These are phyloP conservation scores for Arbacia lixula DNA, from an alignment of 53 echinoderm and acorn worm species.

Conservation along the genomic window DNA sequence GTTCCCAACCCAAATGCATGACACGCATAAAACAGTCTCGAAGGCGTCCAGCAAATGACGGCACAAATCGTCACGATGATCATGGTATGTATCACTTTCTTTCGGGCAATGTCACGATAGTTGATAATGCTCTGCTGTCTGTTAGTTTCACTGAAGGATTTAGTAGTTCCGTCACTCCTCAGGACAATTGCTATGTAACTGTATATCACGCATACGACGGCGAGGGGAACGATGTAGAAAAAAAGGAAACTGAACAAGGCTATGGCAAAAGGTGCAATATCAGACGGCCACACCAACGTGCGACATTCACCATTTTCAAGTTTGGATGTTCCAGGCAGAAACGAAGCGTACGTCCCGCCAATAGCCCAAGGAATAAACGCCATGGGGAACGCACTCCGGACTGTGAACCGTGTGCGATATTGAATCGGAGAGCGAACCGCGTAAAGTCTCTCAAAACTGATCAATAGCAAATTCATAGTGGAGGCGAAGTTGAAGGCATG, in stretches of 20 bases:
- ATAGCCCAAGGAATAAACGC: slow-evolving; percentile 6
- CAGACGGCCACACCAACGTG: neutral
- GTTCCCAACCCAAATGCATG: neutral
- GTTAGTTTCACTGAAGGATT: neutral
- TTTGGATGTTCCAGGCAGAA: neutral
- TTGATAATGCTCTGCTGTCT: neutral
- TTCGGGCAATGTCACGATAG: slow-evolving; percentile 3
- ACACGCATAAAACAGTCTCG: neutral
- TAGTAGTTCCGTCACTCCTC: neutral
- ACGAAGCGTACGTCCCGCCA: neutral
- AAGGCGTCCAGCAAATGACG: slow-evolving; percentile 21
- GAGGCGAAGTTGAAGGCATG: neutral
- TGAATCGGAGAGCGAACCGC: slow-evolving; percentile 10
- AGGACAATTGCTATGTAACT: neutral
- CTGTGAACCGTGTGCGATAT: neutral
- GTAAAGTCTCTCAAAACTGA: slow-evolving; percentile 13
- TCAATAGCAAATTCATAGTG: neutral
- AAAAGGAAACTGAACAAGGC: neutral
- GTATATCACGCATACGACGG: neutral
- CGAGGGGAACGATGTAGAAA: neutral
- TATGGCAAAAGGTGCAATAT: neutral
- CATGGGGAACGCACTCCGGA: neutral
- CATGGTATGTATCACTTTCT: slow-evolving; percentile 25
- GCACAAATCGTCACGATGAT: neutral
- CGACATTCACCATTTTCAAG: neutral